These are phyloP conservation scores for Elegia similella DNA, from an alignment of 2,888 invertebrate genomes.

Conservation along the genomic window DNA sequence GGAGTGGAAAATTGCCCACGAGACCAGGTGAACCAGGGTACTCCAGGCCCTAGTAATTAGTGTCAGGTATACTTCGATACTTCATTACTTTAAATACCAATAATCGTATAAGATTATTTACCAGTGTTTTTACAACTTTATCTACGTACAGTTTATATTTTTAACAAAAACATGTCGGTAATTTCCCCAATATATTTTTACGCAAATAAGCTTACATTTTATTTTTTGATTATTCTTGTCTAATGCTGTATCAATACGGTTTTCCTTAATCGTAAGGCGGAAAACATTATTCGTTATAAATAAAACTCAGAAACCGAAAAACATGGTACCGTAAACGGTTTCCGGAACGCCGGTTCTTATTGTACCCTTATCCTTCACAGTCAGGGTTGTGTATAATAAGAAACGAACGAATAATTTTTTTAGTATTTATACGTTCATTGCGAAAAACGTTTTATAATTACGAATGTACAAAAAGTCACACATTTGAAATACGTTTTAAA, in stretches of 20 bases:
- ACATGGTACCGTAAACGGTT: slow-evolving; percentile 18
- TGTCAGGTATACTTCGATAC: too few species aligned
- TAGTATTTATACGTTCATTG: too few species aligned
- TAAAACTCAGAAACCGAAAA: slow-evolving; percentile 2
- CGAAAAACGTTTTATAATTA: too few species aligned
- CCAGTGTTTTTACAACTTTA: too few species aligned
- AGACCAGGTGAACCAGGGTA: too few species aligned
- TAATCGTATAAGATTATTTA: too few species aligned
- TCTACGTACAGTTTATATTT: too few species aligned
- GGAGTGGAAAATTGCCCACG: too few species aligned
- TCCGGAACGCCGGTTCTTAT: slow-evolving; percentile 24
- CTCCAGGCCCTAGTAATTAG: too few species aligned
- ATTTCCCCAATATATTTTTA: neutral
- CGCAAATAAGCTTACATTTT: neutral
- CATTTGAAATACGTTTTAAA: too few species aligned
- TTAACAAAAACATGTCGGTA: neutral
- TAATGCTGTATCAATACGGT: neutral
- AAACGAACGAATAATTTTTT: neutral
- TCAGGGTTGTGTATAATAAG: neutral
- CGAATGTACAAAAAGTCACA: too few species aligned
- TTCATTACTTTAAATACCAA: too few species aligned
- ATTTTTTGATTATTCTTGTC: neutral
- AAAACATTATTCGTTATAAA: neutral
- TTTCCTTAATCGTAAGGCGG: neutral
- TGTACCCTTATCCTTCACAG: slow-evolving; percentile 24